Percentiles rank a stretch among this genome's conserved stretches.
These are phyloP conservation scores for Spilarctia lutea DNA, from an alignment of 2,888 invertebrate genomes.

Conservation along the genomic window DNA sequence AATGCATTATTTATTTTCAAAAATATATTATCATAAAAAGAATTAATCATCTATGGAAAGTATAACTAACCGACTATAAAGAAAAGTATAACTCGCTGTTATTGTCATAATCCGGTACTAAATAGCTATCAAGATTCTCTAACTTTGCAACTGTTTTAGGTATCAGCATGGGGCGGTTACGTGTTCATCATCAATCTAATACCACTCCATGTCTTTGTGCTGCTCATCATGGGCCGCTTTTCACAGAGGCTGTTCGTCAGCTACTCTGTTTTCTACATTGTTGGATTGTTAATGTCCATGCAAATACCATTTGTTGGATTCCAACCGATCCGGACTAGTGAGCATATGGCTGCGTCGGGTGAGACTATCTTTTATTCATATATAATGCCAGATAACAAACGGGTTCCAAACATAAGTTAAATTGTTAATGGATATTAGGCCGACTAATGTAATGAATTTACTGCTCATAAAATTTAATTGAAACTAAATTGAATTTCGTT, in stretches of 20 bases:
- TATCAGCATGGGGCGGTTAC: constrained; percentile 99
- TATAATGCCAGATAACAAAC: not conserved
- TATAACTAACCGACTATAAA: too few relatives aligned
- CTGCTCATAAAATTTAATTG: not conserved
- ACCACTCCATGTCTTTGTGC: constrained; percentile 98
- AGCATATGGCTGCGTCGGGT: constrained; percentile 99
- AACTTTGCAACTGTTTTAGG: constrained; percentile 80
- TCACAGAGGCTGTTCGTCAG: constrained; percentile 97
- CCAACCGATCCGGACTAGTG: constrained; percentile 99
- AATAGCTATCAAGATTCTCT: not conserved
- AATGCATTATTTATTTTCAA: too few relatives aligned
- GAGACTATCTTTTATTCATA: constrained; percentile 36
- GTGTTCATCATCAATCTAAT: constrained; percentile 99
- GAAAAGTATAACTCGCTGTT: not conserved
- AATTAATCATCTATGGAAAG: too few relatives aligned
- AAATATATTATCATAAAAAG: too few relatives aligned
- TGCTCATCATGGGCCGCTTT: constrained; percentile 98
- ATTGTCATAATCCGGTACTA: not conserved
- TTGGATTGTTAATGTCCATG: constrained; percentile 98
- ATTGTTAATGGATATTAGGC: not conserved
- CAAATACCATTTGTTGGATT: constrained; percentile 98
- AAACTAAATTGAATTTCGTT: not conserved
- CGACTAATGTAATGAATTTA: too few relatives aligned
- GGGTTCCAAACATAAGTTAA: not conserved
- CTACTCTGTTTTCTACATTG: constrained; percentile 98